Evolutionary conservation across 2,113 vertebrate species (phyloP).

Genomic region (Orthonyx spaldingii): DNA sequence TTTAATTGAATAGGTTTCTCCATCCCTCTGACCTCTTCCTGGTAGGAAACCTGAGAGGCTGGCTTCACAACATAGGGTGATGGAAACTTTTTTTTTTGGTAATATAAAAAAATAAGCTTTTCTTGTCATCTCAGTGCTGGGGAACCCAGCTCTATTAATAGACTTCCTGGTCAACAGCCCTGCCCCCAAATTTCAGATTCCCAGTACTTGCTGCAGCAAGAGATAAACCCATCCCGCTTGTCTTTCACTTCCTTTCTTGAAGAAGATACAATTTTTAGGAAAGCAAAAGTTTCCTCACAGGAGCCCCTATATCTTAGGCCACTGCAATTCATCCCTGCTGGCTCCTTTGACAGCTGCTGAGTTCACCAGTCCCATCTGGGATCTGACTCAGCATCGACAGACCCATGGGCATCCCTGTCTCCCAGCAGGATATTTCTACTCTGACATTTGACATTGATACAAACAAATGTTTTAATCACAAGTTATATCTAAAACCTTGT

Average conservation of each 20-base stretch:
- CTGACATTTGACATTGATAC: neutral
- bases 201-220: neutral
- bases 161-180: neutral
- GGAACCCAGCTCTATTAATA: rapidly evolving
- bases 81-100: neutral
- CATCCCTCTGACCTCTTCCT: neutral
- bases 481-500: neutral
- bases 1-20: neutral
- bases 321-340: neutral
- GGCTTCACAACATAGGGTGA: neutral
- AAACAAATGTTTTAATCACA: neutral
- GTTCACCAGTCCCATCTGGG: neutral
- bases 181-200: neutral
- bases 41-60: neutral
- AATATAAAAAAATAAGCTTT: neutral
- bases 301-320: neutral
- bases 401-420: neutral
- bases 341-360: neutral
- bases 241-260: neutral
- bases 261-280: neutral
- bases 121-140: neutral
- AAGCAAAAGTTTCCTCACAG: neutral
- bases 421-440: neutral
- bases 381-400: neutral
- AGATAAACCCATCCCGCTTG: neutral